These are phyloP conservation scores for Lipophrys pholis DNA, from an alignment of 2,113 vertebrate genomes.

Conservation along the genomic window DNA sequence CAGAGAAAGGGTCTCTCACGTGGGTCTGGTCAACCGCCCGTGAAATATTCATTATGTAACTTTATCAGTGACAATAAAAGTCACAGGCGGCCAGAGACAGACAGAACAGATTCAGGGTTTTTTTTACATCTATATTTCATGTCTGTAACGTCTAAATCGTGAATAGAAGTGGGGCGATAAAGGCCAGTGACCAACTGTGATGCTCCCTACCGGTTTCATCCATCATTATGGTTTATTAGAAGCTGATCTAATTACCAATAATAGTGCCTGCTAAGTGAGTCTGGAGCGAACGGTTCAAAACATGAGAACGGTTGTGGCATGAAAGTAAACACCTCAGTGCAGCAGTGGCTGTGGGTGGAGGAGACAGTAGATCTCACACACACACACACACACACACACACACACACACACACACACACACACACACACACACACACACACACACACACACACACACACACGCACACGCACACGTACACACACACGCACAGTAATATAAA, in stretches of 20 bases:
- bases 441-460: constrained; percentile 1
- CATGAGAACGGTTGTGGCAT: constrained; percentile 49
- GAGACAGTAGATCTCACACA: constrained; percentile 60
- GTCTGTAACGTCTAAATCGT: neutral
- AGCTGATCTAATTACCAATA: constrained; percentile 38
- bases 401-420: constrained; percentile 3
- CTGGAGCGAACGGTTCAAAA: constrained; percentile 30
- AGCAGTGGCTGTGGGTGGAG: constrained; percentile 53
- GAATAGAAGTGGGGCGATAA: neutral
- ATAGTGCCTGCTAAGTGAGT: neutral
- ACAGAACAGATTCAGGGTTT: constrained; percentile 17
- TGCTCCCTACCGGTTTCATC: neutral
- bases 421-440: constrained; percentile 21
- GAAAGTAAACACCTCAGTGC: constrained; percentile 62
- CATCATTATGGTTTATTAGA: constrained; percentile 8
- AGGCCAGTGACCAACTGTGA: no score
- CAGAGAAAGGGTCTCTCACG: constrained; percentile 59
- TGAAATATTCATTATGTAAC: constrained; percentile 84
- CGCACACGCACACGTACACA: no score
- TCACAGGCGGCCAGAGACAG: constrained; percentile 46
- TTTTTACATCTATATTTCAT: neutral
- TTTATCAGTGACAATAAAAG: constrained; percentile 69
- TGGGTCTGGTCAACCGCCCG: constrained; percentile 67
- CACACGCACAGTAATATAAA: constrained; percentile 65
- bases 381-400: constrained; percentile 2